phyloP scores from a whole-genome alignment of 2,797 vertebrate genomes.

The Odontamblyopus lacepedii region DNA sequence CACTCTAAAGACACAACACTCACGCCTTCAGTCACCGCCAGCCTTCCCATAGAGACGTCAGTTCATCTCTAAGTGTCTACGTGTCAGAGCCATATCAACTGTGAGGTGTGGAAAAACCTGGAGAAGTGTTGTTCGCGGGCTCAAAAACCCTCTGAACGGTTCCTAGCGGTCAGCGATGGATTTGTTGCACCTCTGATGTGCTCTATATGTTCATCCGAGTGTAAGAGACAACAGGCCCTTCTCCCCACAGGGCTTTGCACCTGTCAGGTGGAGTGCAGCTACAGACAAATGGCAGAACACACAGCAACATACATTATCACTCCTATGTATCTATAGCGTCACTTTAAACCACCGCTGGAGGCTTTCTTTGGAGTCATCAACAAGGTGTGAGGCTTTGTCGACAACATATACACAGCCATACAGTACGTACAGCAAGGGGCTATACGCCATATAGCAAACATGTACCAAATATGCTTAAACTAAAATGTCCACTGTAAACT shows the following conservation, averaged over 20 bases:
- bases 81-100: conserved; percentile 57
- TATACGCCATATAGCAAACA: neutral
- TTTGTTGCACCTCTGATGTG: conserved; percentile 78
- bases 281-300: conserved; percentile 51
- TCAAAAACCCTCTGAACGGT: conserved; percentile 66
- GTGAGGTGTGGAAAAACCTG: conserved; percentile 72
- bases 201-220: conserved; percentile 68
- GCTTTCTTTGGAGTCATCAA: conserved; percentile 9
- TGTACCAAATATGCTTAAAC: neutral
- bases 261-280: conserved; percentile 52
- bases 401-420: neutral
- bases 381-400: neutral
- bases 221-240: conserved; percentile 63
- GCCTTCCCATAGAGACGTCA: conserved; percentile 27
- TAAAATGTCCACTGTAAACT: neutral
- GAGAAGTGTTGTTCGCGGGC: conserved; percentile 71
- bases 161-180: conserved; percentile 72
- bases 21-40: neutral
- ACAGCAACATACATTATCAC: conserved; percentile 51
- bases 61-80: conserved; percentile 43
- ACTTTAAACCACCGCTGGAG: conserved; percentile 1
- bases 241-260: conserved; percentile 65
- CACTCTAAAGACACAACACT: conserved; percentile 67
- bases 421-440: neutral
- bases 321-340: conserved; percentile 17